phyloP scores from a whole-genome alignment of 2,888 invertebrate species.

The Lampropteryx suffumata region DNA sequence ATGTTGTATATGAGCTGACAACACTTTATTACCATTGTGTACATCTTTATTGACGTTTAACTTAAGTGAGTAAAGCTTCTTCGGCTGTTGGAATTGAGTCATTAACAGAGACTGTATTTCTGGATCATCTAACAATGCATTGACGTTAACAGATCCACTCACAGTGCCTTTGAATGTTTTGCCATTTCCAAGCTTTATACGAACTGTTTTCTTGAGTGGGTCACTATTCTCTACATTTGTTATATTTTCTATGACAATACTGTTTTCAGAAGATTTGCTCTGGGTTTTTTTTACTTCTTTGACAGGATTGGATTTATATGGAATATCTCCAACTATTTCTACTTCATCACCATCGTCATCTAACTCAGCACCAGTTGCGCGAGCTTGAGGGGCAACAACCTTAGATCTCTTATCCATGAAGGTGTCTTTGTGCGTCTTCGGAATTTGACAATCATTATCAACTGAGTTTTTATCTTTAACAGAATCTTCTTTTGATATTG shows the following conservation, averaged over 20 bases:
- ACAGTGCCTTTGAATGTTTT: slow-evolving; percentile 63
- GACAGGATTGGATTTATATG: not conserved
- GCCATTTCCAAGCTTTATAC: slow-evolving; percentile 60
- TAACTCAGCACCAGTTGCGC: not conserved
- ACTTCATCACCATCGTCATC: slow-evolving; percentile 7
- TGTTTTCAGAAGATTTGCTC: slow-evolving; percentile 38
- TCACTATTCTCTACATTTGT: slow-evolving; percentile 32
- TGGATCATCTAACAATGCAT: slow-evolving; percentile 56
- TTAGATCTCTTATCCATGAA: not conserved
- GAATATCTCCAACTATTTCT: slow-evolving; percentile 3
- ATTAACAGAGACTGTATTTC: slow-evolving; percentile 50
- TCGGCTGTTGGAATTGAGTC: slow-evolving; percentile 36
- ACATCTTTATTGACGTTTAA: slow-evolving; percentile 50
- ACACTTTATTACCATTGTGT: slow-evolving; percentile 31
- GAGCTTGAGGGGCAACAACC: not conserved
- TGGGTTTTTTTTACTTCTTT: not conserved
- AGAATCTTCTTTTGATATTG: not conserved
- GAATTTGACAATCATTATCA: not conserved
- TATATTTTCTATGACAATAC: slow-evolving; percentile 52
- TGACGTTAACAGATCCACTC: slow-evolving; percentile 51
- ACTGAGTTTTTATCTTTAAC: not conserved
- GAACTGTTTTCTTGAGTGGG: slow-evolving; percentile 49
- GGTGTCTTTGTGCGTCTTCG: not conserved
- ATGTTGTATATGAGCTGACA: slow-evolving; percentile 40
- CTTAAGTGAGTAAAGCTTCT: slow-evolving; percentile 55